Base-by-base conservation (phyloP, 2,888 invertebrate species). In the Adineta ricciae region DNA sequence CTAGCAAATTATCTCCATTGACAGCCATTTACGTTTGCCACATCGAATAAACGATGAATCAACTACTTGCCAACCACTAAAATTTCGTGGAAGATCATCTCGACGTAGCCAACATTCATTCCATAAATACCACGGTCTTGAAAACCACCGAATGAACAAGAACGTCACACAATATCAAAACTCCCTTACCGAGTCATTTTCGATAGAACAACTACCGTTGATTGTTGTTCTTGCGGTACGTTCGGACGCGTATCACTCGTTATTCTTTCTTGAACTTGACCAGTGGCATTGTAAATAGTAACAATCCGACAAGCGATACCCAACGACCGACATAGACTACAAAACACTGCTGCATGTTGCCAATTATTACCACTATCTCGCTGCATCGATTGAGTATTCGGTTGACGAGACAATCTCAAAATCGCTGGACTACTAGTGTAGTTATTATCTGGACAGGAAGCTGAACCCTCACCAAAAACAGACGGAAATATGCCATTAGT, bases 241-340 rank as follows among this genome's bases (percentile, higher is more conserved):
- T 50, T 16, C 50, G 50, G 32, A 36, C 32, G 0, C 14, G 27
- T 7, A 50, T 83, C 14, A 32, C 14, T 52, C 16, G 19, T 49
- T 11, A 11, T 14, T 32, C 24, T 32, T 52, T 24, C 50, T n/a
- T 83, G 14, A n/a, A 16, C 21, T 32, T 11, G 24, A 50, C n/a
- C 32, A 0, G 24, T 32, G 21, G 83, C 52, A 49, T 83, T 83
- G 14, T 52, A 83, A 32, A 52, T 50, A 36, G 83, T 83, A 21
- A 83, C 83, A 50, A 83, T 41, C 19, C 83, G 49, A 32, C 50
- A 83, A 21, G 83, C 50, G n/a, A 83, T 83, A 16, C 83, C 83
- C 21, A 83, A 27, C 7, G 49, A 27, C 32, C 83, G 27, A 24
- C 50, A 32, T 36, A 83, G 0, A 21, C 24, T 83, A 83, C 83